phyloP scores from a whole-genome alignment of 35 echinoderm and acorn worm species.

The Eucidaris tribuloides region DNA sequence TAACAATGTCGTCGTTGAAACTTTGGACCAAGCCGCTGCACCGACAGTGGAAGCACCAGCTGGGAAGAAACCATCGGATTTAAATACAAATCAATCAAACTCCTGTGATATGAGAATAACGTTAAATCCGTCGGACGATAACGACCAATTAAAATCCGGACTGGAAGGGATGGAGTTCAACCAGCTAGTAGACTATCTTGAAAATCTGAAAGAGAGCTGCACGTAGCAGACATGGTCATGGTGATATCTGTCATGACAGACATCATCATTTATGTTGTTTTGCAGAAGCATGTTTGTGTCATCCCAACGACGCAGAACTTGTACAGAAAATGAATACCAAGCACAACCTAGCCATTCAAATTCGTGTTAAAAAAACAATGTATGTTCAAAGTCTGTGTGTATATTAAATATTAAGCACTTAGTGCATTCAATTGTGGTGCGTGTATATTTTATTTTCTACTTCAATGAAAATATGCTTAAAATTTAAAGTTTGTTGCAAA shows the following conservation, averaged over 20 bases:
- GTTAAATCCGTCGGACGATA: constrained; percentile 14
- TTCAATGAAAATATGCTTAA: too few species aligned
- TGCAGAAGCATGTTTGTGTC: too few species aligned
- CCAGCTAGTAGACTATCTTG: constrained; percentile 11
- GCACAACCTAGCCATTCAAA: neutral
- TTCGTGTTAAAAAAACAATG: neutral
- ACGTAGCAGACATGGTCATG: neutral
- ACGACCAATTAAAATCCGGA: neutral
- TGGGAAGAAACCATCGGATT: neutral
- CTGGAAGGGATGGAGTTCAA: constrained; percentile 4
- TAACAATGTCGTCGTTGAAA: too few species aligned
- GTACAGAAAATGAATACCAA: neutral
- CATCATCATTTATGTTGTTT: too few species aligned
- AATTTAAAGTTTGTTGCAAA: too few species aligned
- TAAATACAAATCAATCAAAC: constrained; percentile 24
- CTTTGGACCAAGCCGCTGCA: too few species aligned
- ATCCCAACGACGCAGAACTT: neutral
- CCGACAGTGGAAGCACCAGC: neutral
- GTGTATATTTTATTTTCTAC: too few species aligned
- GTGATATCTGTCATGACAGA: neutral
- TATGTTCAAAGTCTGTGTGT: neutral
- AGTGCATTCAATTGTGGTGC: too few species aligned
- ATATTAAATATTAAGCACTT: constrained; percentile 11
- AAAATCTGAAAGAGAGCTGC: constrained; percentile 16
- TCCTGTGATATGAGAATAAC: constrained; percentile 20